Percentiles rank a stretch among this genome's conserved stretches.
Evolutionary conservation across 2,113 vertebrate species (phyloP).

Genomic region (Bothrops jararaca): DNA sequence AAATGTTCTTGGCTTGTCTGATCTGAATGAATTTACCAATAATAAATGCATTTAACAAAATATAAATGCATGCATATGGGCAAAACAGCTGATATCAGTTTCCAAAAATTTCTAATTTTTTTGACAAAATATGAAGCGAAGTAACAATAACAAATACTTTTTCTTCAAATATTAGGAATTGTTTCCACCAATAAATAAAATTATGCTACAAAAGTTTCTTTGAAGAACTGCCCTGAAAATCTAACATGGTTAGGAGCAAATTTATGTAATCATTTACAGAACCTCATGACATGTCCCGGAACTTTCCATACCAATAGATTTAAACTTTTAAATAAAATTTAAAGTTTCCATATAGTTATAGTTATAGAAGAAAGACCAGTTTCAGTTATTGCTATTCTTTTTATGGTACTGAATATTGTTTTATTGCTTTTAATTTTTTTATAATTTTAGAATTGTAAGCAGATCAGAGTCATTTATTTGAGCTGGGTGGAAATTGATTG

Average conservation of each 20-base stretch:
- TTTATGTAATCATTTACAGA: conserved; percentile 48
- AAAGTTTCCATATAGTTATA: conserved; percentile 55
- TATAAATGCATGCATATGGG: not conserved
- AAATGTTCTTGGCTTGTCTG: conserved; percentile 42
- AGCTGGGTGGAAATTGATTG: not conserved
- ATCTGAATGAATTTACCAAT: conserved; percentile 38
- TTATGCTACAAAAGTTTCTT: conserved; percentile 44
- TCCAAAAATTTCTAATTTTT: conserved; percentile 13
- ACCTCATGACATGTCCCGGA: conserved; percentile 38
- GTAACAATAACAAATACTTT: conserved; percentile 25
- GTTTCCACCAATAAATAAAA: conserved; percentile 43
- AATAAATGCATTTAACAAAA: conserved; percentile 24
- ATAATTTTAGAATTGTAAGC: conserved; percentile 51
- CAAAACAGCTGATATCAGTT: not conserved
- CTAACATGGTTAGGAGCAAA: conserved; percentile 44
- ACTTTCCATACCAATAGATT: conserved; percentile 50
- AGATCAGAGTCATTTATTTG: not conserved
- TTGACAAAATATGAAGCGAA: conserved; percentile 42
- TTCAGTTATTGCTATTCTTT: conserved; percentile 53
- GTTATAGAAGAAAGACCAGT: conserved; percentile 46
- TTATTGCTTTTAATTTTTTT: conserved; percentile 46
- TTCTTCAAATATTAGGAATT: conserved; percentile 35
- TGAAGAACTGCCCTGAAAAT: conserved; percentile 43
- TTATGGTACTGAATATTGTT: conserved; percentile 64
- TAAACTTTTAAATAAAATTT: conserved; percentile 54